Conservation (phyloP, 2,113 vertebrate genomes). For the Varanus salvator region DNA sequence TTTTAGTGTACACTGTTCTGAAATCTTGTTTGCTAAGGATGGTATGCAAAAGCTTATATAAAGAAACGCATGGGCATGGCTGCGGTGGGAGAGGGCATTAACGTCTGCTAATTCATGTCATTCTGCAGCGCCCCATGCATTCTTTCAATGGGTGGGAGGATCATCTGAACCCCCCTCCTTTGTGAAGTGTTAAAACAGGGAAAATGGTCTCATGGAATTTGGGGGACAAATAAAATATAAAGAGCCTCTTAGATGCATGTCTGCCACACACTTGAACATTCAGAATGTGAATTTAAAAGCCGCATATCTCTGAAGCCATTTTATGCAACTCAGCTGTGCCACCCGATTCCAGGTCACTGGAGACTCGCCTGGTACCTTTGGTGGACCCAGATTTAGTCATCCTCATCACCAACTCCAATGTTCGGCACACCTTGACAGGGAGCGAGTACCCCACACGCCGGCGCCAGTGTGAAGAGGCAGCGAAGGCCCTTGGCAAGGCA, state of each 20-base stretch:
- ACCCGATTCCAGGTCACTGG: slow-evolving; percentile 80
- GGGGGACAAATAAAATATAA: neutral
- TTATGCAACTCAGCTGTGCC: neutral
- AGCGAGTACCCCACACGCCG: slow-evolving; percentile 86
- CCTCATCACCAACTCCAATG: slow-evolving; percentile 92
- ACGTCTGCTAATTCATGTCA: neutral
- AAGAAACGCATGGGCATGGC: neutral
- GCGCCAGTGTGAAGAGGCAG: slow-evolving; percentile 84
- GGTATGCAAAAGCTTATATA: too few relatives aligned
- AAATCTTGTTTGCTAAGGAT: too few relatives aligned
- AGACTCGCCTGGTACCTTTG: slow-evolving; percentile 82
- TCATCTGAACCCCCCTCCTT: neutral
- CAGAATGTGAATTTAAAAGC: neutral
- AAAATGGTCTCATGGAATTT: neutral
- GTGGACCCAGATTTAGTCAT: slow-evolving; percentile 82
- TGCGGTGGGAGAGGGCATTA: neutral
- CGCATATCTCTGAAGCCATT: neutral
- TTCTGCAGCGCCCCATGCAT: neutral
- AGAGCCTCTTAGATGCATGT: neutral
- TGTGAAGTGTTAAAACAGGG: neutral
- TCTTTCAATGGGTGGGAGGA: neutral
- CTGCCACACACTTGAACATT: neutral
- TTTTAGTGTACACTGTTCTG: too few relatives aligned
- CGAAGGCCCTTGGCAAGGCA: slow-evolving; percentile 77
- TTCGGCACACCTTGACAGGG: slow-evolving; percentile 84